Base-by-base conservation (phyloP, 37 sponge, comb jelly and placozoan genomes). In the Halichondria panicea region DNA sequence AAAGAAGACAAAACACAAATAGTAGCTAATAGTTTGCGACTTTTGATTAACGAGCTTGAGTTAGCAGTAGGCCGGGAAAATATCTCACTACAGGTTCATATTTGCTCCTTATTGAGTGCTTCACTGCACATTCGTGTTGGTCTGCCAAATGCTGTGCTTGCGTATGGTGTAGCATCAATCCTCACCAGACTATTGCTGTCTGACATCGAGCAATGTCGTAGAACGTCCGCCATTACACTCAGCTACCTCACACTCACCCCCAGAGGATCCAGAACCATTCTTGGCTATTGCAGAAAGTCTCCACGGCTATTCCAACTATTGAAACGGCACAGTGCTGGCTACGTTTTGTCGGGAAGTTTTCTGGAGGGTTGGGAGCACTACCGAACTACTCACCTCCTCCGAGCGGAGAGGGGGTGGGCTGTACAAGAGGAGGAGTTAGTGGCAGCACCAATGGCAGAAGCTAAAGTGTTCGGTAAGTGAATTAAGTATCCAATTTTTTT, bases 241-340 rank as follows among this genome's bases (percentile, higher is more conserved):
- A 66, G 67, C 67, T 55, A 32, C 68, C 53, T 77, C 41, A 54
- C 78, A 18, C 28, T 2, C 35, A 18, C 35, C 48, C 43, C 27
- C 21, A 40, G 18, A 36, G 78, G 78, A 33, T 11, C 45, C 22
- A 28, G 78, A 40, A 37, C 7, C 24, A 36, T 66, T 24, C 40
- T 77, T 3, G 67, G 54, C 19, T 77, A 77, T 55, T 66, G 78
- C 56, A 33, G 78, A 40, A 65, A 52, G 31, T n/a, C 42, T 44
- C 43, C 66, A 1, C 13, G 54, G 0, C 67, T 66, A 0, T 52
- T 66, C 42, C n/a, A 32, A 0, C 7, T 28, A 30, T 36, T 77
- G 0, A 6, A 31, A 22, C 27, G 19, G 39, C 38, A 66, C 32
- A 32, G 28, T 32, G 36, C 53, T 19, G 43, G 55, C 1, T 66